Conservation (phyloP, 2,797 vertebrate genomes). For the Eospalax fontanierii region DNA sequence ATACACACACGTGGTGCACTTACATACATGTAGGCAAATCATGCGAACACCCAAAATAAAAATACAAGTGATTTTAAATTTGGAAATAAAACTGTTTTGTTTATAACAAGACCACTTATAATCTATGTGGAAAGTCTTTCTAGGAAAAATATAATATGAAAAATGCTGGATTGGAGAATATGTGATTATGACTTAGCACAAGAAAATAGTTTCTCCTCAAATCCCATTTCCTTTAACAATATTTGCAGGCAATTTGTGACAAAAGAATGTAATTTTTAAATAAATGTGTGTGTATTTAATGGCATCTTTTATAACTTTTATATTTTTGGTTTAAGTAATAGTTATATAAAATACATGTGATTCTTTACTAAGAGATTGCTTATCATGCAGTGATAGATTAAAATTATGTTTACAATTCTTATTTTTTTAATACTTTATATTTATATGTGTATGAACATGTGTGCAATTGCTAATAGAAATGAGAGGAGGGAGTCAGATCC, state of each 20-base stretch:
- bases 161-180: background rate
- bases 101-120: too few relatives aligned
- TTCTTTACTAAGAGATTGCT: background rate
- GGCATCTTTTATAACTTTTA: background rate
- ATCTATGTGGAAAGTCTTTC: too few relatives aligned
- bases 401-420: background rate
- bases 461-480: background rate
- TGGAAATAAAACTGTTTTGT: too few relatives aligned
- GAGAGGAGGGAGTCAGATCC: background rate
- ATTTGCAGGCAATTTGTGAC: background rate
- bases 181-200: background rate
- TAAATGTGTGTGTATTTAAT: background rate
- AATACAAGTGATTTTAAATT: too few relatives aligned
- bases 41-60: too few relatives aligned
- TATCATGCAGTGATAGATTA: background rate
- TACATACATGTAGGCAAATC: too few relatives aligned
- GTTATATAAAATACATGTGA: slow-evolving; percentile 4
- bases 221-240: background rate
- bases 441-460: background rate
- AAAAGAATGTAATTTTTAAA: slow-evolving; percentile 23
- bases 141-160: too few relatives aligned
- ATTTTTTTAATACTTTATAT: background rate
- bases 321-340: background rate
- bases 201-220: background rate
- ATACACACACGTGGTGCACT: too few relatives aligned